Base-by-base conservation (phyloP, 2,113 vertebrate genomes). In the Barnardius zonarius region DNA sequence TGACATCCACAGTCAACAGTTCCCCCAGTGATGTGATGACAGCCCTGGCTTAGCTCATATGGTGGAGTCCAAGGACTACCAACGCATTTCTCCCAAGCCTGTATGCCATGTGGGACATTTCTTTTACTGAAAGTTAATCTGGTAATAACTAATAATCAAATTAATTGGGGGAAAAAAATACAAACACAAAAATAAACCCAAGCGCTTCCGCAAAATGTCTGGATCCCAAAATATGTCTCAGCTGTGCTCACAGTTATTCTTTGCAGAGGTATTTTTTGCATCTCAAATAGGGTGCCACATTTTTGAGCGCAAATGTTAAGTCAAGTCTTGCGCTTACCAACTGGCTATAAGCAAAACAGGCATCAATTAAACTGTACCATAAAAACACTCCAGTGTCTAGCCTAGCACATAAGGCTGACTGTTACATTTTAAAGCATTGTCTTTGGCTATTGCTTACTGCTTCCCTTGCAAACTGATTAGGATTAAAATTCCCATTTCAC, bases 401-500 rank as follows among this genome's bases (percentile, higher is more conserved):
- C 61, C 62, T 49, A 72, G 69, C 69, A 84, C 76, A 30, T 74
- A 44, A 88, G 90, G 83, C 83, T 84, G 55, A 54, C 78, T 84
- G 37, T 51, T 78, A 84, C 5, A 0, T 78, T 93, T 90, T 90
- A 88, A 90, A 81, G 83, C 52, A 74, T 59, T 12, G 16, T 39
- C 30, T 95, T 78, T 64, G 57, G 88, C 83, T 86, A 25, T 35
- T 55, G 76, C 52, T 37, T 72, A 46, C 68, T 78, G 74, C 76
- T 77, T 49, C 69, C 52, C 31, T 82, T 24, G 2, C 51, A 93
- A 74, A 83, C 35, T 57, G 83, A 93, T 93, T 88, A 92, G 90
- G 83, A 95, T 94, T 93, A 92, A 91, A 94, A 89, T 89, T 88
- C 83, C 76, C 57, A 86, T 94, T 93, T 96, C 88, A 95, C 92